Percentiles rank a stretch among this genome's conserved stretches.
Conservation (phyloP, 2,888 invertebrate genomes). For the Saturnia japonica region DNA sequence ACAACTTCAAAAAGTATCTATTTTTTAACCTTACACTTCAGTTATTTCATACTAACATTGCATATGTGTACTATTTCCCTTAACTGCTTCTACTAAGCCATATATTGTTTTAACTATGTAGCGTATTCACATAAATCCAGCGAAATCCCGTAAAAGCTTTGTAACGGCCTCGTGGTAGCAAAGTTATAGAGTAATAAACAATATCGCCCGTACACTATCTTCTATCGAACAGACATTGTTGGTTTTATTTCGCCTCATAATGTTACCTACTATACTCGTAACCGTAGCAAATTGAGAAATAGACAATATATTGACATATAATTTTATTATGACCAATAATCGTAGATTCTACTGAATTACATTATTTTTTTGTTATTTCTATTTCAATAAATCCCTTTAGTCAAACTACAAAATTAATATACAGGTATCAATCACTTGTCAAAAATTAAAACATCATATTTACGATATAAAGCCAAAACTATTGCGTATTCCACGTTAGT, state of each 20-base stretch:
- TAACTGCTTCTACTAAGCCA: background rate
- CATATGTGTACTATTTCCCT: background rate
- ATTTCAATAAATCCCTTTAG: too few species aligned
- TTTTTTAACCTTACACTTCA: too few species aligned
- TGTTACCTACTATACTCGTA: slow-evolving; percentile 13
- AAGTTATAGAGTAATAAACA: slow-evolving; percentile 22
- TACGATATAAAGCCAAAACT: too few species aligned
- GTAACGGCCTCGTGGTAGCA: slow-evolving; percentile 11
- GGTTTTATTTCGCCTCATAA: slow-evolving; percentile 28
- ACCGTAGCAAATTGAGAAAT: slow-evolving; percentile 16
- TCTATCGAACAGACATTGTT: slow-evolving; percentile 18
- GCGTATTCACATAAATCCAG: slow-evolving; percentile 18
- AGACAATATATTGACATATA: background rate
- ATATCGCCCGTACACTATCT: slow-evolving; percentile 25
- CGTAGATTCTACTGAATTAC: too few species aligned
- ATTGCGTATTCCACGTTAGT: too few species aligned
- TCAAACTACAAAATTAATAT: too few species aligned
- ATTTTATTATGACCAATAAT: slow-evolving; percentile 5
- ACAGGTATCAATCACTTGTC: too few species aligned
- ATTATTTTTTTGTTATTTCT: too few species aligned
- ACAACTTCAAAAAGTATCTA: too few species aligned
- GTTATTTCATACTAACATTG: too few species aligned
- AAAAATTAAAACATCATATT: too few species aligned
- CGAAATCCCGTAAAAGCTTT: slow-evolving; percentile 17
- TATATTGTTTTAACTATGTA: slow-evolving; percentile 9